These are phyloP conservation scores for Acipenser transmontanus DNA, from an alignment of 2,797 vertebrate genomes.

Conservation along the genomic window DNA sequence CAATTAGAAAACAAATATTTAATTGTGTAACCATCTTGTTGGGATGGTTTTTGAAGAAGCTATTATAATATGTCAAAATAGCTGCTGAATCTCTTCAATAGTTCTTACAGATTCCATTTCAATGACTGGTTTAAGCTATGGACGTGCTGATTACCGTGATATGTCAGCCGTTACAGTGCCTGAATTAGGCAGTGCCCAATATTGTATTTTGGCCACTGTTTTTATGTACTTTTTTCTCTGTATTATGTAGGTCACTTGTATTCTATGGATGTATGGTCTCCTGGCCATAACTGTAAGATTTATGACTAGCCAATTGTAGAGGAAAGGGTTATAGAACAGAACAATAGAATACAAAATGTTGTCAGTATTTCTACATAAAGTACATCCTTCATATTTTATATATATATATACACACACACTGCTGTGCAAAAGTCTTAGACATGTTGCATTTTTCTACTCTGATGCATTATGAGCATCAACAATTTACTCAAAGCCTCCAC, in stretches of 20 bases:
- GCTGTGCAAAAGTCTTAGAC: too few species aligned
- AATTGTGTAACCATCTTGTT: neutral
- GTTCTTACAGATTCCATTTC: neutral
- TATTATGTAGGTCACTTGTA: neutral
- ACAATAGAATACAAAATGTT: too few species aligned
- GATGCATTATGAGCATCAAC: too few species aligned
- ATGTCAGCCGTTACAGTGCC: neutral
- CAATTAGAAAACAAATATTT: constrained; percentile 1
- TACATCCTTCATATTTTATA: too few species aligned
- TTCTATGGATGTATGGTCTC: neutral
- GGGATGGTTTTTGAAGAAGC: neutral
- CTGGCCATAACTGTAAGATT: too few species aligned
- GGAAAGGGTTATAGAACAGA: too few species aligned
- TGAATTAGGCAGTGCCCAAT: neutral
- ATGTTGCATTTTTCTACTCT: too few species aligned
- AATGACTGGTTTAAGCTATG: neutral
- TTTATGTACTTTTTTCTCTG: neutral
- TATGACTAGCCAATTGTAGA: too few species aligned
- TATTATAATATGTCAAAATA: neutral
- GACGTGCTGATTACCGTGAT: neutral
- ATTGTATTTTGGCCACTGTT: neutral
- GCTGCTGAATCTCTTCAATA: neutral
- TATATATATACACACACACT: too few species aligned
- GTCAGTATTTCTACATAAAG: too few species aligned
- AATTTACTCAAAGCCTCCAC: too few species aligned